Percentiles rank a stretch among this genome's conserved stretches.
phyloP scores from a whole-genome alignment of 2,113 vertebrate species.

The Clinocottus analis region DNA sequence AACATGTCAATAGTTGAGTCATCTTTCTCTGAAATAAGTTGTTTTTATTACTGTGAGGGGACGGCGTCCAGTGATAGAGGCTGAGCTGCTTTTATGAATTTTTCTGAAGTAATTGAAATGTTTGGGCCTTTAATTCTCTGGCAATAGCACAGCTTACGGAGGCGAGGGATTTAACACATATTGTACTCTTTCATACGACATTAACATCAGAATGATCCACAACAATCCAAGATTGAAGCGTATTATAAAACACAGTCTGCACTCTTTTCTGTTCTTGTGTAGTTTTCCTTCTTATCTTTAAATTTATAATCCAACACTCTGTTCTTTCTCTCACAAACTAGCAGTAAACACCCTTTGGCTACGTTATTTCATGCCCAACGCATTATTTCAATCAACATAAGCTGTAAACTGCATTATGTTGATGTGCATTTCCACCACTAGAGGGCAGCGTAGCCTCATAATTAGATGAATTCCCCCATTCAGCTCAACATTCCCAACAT shows the following conservation, averaged over 20 bases:
- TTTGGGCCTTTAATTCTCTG: not conserved
- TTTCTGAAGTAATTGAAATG: not conserved
- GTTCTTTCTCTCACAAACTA: not conserved
- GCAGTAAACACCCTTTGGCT: not conserved
- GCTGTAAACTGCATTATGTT: not conserved
- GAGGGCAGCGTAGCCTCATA: constrained; percentile 50
- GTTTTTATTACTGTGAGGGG: too few relatives aligned
- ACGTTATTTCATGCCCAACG: too few relatives aligned
- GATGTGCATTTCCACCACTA: constrained; percentile 17
- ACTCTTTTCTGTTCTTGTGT: not conserved
- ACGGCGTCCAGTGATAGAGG: too few relatives aligned
- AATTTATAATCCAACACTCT: not conserved
- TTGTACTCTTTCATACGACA: not conserved
- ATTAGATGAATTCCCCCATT: not conserved
- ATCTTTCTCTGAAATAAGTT: too few relatives aligned
- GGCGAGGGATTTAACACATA: not conserved
- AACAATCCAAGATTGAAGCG: not conserved
- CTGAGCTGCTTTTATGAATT: too few relatives aligned
- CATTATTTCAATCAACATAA: too few relatives aligned
- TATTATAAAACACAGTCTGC: not conserved
- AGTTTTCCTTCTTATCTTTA: not conserved
- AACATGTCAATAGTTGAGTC: too few relatives aligned
- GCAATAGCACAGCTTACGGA: not conserved
- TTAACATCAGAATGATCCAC: not conserved
- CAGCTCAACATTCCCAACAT: not conserved